A percentile compares a stretch with the other conserved stretches of the same genome.
Evolutionary conservation across 2,797 vertebrate genomes (phyloP).

Genomic region (Sibirionetta formosa): DNA sequence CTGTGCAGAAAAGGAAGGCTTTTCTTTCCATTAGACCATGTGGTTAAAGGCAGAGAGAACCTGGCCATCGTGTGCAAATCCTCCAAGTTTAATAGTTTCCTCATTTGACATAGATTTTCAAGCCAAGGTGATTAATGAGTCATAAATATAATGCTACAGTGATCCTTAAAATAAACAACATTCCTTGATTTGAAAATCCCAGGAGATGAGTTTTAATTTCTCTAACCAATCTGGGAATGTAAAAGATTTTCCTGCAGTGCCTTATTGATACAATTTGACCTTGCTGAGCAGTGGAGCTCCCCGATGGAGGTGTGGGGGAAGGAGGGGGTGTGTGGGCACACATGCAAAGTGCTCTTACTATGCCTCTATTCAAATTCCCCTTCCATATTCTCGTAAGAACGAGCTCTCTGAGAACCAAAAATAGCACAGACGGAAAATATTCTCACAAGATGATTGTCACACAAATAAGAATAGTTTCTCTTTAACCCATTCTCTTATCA

Average conservation of each 20-base stretch:
- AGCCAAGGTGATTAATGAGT: slow-evolving; percentile 57
- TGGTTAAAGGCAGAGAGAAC: not conserved
- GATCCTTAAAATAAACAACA: slow-evolving; percentile 61
- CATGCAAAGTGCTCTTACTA: slow-evolving; percentile 50
- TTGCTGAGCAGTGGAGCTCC: slow-evolving; percentile 54
- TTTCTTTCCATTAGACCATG: not conserved
- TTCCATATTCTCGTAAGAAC: slow-evolving; percentile 64
- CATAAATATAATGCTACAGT: slow-evolving; percentile 53
- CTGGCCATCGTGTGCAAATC: not conserved
- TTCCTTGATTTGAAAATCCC: slow-evolving; percentile 52
- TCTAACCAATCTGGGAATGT: slow-evolving; percentile 1
- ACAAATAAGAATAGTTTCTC: slow-evolving; percentile 62
- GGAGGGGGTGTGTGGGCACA: slow-evolving; percentile 29
- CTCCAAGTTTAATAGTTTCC: not conserved
- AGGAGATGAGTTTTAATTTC: slow-evolving; percentile 46
- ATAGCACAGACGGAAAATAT: slow-evolving; percentile 69
- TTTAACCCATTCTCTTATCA: slow-evolving; percentile 72
- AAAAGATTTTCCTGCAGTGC: slow-evolving; percentile 55
- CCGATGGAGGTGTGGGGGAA: not conserved
- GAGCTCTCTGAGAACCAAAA: slow-evolving; percentile 67
- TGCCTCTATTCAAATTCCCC: slow-evolving; percentile 71
- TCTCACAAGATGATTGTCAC: slow-evolving; percentile 67
- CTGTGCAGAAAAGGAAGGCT: not conserved
- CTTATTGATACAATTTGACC: slow-evolving; percentile 70
- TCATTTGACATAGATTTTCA: slow-evolving; percentile 16